A percentile compares a stretch with the other conserved stretches of the same genome.
These are phyloP conservation scores for Plusia festucae DNA, from an alignment of 2,888 invertebrate genomes.

Conservation along the genomic window DNA sequence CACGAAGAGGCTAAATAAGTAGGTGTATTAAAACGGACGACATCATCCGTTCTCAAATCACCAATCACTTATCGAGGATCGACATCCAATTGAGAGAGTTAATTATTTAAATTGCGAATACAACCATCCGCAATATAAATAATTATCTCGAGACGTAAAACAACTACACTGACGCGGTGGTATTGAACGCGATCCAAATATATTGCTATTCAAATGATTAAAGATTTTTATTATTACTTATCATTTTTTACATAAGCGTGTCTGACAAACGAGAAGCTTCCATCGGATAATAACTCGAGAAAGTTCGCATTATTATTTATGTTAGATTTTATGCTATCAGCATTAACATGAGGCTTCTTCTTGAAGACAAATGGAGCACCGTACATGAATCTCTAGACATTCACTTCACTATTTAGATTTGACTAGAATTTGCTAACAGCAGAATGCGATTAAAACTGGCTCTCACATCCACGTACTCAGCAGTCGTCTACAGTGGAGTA, in stretches of 20 bases:
- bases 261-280: not conserved
- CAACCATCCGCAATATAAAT: slow-evolving; percentile 26
- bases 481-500: no score
- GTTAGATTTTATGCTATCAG: no score
- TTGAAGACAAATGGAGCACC: no score
- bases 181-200: not conserved
- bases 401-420: no score
- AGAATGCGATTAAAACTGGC: no score
- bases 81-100: slow-evolving; percentile 60
- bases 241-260: no score
- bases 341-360: no score
- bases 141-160: slow-evolving; percentile 14
- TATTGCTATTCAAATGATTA: not conserved
- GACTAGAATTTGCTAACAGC: no score
- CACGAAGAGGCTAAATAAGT: slow-evolving; percentile 22
- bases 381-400: no score
- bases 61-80: slow-evolving; percentile 45
- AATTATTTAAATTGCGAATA: slow-evolving; percentile 27
- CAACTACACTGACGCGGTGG: not conserved
- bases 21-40: slow-evolving; percentile 38
- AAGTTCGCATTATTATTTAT: no score
- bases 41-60: slow-evolving; percentile 59
- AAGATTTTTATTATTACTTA: not conserved
- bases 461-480: no score
- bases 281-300: not conserved